These are phyloP conservation scores for Grammomys surdaster DNA, from an alignment of 2,113 vertebrate genomes.

Conservation along the genomic window DNA sequence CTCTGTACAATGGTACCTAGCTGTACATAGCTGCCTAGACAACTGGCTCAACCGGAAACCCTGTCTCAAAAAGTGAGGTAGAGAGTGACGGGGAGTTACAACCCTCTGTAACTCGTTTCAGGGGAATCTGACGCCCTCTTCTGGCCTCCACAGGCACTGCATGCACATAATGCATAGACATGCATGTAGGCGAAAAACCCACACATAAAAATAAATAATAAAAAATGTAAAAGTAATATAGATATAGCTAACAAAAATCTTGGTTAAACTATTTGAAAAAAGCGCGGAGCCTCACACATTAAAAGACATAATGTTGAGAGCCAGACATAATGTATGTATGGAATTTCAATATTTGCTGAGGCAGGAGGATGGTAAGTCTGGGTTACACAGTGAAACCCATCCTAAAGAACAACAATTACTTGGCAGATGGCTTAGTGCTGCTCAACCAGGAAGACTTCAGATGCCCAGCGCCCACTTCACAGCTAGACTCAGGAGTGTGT, in stretches of 20 bases:
- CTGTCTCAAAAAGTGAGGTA: too few relatives aligned
- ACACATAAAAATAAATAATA: background rate
- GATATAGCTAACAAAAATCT: background rate
- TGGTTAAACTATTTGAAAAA: background rate
- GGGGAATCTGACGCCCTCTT: background rate
- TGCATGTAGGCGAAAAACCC: background rate
- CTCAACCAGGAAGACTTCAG: background rate
- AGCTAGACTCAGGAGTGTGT: background rate
- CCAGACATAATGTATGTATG: background rate
- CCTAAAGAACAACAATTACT: background rate
- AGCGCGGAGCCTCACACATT: background rate
- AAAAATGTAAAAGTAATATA: background rate
- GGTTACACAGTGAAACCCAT: background rate
- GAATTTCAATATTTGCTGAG: background rate
- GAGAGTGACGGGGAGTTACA: too few relatives aligned
- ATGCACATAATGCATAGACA: background rate
- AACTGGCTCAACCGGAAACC: too few relatives aligned
- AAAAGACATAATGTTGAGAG: background rate
- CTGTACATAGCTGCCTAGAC: too few relatives aligned
- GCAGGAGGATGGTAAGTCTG: background rate
- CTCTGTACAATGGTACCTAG: too few relatives aligned
- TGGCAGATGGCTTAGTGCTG: background rate
- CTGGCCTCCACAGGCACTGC: background rate
- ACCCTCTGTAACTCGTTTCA: background rate
- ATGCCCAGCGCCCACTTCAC: too few relatives aligned